phyloP scores from a whole-genome alignment of 2,113 vertebrate species.

The Hemichromis elongatus region DNA sequence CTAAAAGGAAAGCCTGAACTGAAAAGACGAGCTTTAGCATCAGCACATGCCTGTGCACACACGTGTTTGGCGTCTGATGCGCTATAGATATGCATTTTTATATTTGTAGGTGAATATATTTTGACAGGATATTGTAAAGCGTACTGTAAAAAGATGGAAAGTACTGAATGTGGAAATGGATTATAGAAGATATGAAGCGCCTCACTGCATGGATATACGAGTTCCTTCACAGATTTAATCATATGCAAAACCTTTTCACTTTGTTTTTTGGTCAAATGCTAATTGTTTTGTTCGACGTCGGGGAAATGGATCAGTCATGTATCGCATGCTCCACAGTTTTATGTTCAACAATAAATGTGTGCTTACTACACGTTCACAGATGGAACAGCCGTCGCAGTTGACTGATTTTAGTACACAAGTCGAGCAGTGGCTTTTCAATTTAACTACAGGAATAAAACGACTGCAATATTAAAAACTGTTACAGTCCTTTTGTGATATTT shows the following conservation, averaged over 20 bases:
- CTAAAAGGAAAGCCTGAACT: not conserved
- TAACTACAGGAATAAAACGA: accelerated
- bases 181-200: not conserved
- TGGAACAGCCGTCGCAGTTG: accelerated
- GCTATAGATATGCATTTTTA: not conserved
- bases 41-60: accelerated
- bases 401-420: not conserved
- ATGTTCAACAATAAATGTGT: not conserved
- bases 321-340: not conserved
- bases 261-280: too few relatives aligned
- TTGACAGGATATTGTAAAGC: not conserved
- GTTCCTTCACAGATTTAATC: not conserved
- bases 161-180: not conserved
- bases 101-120: not conserved
- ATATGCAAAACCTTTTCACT: not conserved
- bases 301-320: not conserved
- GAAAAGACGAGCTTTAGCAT: not conserved
- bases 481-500: not conserved
- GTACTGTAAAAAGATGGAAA: too few relatives aligned
- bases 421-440: not conserved
- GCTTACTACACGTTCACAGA: accelerated
- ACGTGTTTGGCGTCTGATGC: accelerated
- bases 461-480: too few relatives aligned
- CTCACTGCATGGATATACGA: not conserved
- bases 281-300: too few relatives aligned